A percentile compares a stretch with the other conserved stretches of the same genome.
phyloP scores from a whole-genome alignment of 2,797 vertebrate species.

The Bufotes viridis region DNA sequence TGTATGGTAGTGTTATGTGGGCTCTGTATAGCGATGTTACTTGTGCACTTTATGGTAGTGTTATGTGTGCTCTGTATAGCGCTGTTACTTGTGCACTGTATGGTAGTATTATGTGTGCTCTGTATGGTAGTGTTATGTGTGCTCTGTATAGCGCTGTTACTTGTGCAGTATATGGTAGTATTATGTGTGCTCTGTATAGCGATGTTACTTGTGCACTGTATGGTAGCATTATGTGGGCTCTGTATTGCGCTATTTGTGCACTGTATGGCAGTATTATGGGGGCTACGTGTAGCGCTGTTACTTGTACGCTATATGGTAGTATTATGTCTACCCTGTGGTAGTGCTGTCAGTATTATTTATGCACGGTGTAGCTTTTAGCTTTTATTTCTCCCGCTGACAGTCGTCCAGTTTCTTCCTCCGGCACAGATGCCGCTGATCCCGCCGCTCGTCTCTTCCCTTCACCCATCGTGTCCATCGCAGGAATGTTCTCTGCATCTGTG shows the following conservation, averaged over 20 bases:
- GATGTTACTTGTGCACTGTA: not conserved
- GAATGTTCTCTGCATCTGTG: not conserved
- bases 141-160: too few species aligned
- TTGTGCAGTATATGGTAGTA: too few species aligned
- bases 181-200: not conserved
- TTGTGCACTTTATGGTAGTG: not conserved
- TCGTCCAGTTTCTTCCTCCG: too few species aligned
- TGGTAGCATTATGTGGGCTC: not conserved
- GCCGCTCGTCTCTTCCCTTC: too few species aligned
- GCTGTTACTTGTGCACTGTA: not conserved
- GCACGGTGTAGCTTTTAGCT: too few species aligned
- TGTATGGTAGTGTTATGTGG: not conserved
- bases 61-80: not conserved
- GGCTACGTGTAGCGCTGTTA: not conserved
- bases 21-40: not conserved
- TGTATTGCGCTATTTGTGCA: not conserved
- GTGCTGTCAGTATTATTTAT: not conserved
- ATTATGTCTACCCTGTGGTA: not conserved
- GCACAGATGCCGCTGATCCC: too few species aligned
- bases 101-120: not conserved
- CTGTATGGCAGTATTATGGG: not conserved
- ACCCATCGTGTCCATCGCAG: not conserved
- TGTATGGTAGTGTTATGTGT: too few species aligned
- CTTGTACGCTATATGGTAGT: not conserved
- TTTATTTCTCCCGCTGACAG: too few species aligned